Conservation (phyloP, 2,797 vertebrate genomes). For the Myripristis murdjan region DNA sequence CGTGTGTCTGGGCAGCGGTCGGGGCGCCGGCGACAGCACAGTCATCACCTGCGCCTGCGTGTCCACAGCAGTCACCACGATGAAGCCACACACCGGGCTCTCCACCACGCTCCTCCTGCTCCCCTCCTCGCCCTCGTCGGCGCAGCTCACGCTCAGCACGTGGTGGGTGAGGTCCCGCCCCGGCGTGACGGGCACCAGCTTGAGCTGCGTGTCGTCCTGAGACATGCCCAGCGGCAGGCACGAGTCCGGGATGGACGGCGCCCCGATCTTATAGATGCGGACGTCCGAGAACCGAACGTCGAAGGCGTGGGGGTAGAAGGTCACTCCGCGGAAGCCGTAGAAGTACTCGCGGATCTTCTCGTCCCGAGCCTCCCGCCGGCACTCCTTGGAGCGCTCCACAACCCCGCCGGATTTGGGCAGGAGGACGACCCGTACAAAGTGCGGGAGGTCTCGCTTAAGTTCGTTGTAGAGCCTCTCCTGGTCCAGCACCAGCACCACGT, state of each 20-base stretch:
- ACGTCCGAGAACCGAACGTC: slow-evolving; percentile 98
- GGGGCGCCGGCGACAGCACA: slow-evolving; percentile 93
- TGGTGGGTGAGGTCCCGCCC: slow-evolving; percentile 98
- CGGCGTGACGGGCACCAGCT: slow-evolving; percentile 95
- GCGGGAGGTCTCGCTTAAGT: slow-evolving; percentile 95
- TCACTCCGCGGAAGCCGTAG: slow-evolving; percentile 94
- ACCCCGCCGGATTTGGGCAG: slow-evolving; percentile 96
- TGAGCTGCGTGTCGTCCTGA: slow-evolving; percentile 98
- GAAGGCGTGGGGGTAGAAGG: slow-evolving; percentile 96
- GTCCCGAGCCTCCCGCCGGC: slow-evolving; percentile 93
- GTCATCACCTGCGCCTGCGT: slow-evolving; percentile 95
- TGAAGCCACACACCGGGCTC: slow-evolving; percentile 92
- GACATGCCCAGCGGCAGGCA: slow-evolving; percentile 98
- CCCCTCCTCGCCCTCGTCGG: slow-evolving; percentile 83
- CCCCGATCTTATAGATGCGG: slow-evolving; percentile 98
- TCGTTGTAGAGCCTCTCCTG: slow-evolving; percentile 98
- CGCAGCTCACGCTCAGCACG: slow-evolving; percentile 94
- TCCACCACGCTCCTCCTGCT: slow-evolving; percentile 83
- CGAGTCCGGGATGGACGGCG: slow-evolving; percentile 97
- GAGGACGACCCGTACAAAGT: slow-evolving; percentile 95
- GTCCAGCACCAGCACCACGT: slow-evolving; percentile 97
- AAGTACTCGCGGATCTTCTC: slow-evolving; percentile 98
- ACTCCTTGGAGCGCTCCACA: slow-evolving; percentile 97
- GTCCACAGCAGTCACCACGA: slow-evolving; percentile 96
- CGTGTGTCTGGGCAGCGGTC: slow-evolving; percentile 94